Evolutionary conservation across 2,797 vertebrate species (phyloP), one percentile per base, ranked within the genome.

Genomic region (Mus spretus): DNA sequence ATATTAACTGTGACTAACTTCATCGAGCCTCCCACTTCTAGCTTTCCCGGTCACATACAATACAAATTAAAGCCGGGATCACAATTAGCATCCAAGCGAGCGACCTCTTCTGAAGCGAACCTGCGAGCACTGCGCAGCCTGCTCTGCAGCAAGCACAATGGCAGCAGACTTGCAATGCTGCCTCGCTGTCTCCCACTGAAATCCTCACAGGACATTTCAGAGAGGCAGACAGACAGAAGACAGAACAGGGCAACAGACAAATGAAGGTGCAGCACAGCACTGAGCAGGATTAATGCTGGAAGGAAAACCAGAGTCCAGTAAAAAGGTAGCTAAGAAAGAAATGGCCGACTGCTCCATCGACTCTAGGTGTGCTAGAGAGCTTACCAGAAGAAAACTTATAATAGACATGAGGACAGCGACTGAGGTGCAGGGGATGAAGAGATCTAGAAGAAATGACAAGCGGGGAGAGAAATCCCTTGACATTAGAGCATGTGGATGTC

Each of bases 171-270:
- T 86, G 53, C 24, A 91, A 50, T 74, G 28, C 9, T 59, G 6
- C 28, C 22, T 63, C 14, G n/a, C 37, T n/a, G 22, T 72, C 24
- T 63, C 13, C 22, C 22, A 34, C 47, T 24, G 55, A 72, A 40
- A 74, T 40, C 1, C 6, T 17, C 40, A 86, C 11, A 11, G 6
- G 47, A 89, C 9, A 63, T 79, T 95, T 92, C 75, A 95, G 7
- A 92, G 83, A 94, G 55, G 77, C 34, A 63, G 26, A 90, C n/a
- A 94, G 44, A 34, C 28, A 83, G 92, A 89, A 90, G 55, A 59
- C 37, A 83, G n/a, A 88, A 92, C 5, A 89, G 47, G 34, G 22
- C 40, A 88, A 82, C 14, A 89, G 82, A 85, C 72, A 81, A 53
- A 50, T 28, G n/a, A 93, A 96, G 55, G n/a, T 37, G 0, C 22